Base-by-base conservation (phyloP, 2,113 vertebrate species). In the Eulemur rufifrons region DNA sequence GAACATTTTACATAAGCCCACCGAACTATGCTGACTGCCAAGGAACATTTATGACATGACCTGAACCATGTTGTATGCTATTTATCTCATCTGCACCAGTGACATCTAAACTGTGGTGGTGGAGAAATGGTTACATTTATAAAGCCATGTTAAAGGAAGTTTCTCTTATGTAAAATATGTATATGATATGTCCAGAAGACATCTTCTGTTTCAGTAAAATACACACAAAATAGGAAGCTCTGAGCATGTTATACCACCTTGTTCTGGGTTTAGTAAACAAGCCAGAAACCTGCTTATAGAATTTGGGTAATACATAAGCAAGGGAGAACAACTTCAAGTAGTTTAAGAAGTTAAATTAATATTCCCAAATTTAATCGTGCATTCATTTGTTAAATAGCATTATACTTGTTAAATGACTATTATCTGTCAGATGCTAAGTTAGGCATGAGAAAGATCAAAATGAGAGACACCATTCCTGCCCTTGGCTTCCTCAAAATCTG, bases 1-100 rank as follows among this genome's bases (percentile, higher is more conserved):
- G 56, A 81, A 25, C 50, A 27, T 64, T 93, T 96, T 71, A 56
- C 45, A 15, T 59, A 95, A 96, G 64, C 39, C 34, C 86, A 78
- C 32, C 63, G 14, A 77, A 82, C 18, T 39, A 47, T 59, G 32
- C 52, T 83, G 74, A 74, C 68, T 68, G 56, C 92, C 83, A 69
- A 80, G 32, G 32, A 86, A 47, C 3, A 34, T 63, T 89, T 61
- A 63, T 20, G 37, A 47, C 21, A 59, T 18, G 64, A 29, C 29
- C 45, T 94, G 45, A 92, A 34, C 71, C 56, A 47, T 12, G 5
- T 84, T 45, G 3, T 76, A 4, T 76, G 20, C n/a, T 59, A 37
- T 74, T 95, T 74, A 68, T 81, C 61, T 84, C 87, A 45, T 45
- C 50, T 54, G 29, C 47, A 92, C 71, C 73, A n/a, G 14, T 81